Conservation (phyloP, 2,113 vertebrate genomes). For the Oryzias javanicus region DNA sequence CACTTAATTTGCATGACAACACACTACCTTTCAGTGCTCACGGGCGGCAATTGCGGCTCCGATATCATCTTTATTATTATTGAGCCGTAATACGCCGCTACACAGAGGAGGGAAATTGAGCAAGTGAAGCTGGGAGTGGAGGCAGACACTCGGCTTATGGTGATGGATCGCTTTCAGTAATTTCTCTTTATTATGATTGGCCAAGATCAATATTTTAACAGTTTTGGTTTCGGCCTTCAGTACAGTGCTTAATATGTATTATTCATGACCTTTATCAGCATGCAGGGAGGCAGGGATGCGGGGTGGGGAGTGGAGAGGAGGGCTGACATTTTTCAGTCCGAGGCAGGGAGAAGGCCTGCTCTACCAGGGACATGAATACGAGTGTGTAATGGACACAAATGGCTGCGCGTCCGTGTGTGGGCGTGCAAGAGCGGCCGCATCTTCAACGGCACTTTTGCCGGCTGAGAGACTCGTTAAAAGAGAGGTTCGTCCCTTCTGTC, state of each 20-base stretch:
- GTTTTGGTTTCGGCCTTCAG: conserved; percentile 73
- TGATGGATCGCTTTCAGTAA: conserved; percentile 79
- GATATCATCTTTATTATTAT: conserved; percentile 78
- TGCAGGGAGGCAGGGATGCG: conserved; percentile 29
- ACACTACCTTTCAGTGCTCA: conserved; percentile 61
- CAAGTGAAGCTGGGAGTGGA: conserved; percentile 65
- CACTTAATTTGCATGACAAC: conserved; percentile 79
- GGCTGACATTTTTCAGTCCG: conserved; percentile 53
- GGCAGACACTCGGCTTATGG: conserved; percentile 57
- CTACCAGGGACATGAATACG: conserved; percentile 52
- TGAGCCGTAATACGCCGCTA: conserved; percentile 64
- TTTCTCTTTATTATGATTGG: conserved; percentile 81
- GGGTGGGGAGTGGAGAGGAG: conserved; percentile 31
- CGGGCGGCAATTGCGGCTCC: conserved; percentile 52
- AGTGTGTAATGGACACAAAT: conserved; percentile 62
- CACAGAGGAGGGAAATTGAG: conserved; percentile 62
- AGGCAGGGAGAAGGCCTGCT: conserved; percentile 40
- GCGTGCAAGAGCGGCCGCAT: conserved; percentile 17
- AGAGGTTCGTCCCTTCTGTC: conserved; percentile 5
- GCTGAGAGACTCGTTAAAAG: conserved; percentile 25
- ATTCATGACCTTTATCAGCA: conserved; percentile 76
- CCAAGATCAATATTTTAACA: conserved; percentile 83
- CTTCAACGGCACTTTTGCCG: conserved; percentile 12
- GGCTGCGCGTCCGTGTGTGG: conserved; percentile 21
- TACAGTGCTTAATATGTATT: conserved; percentile 77